Percentiles rank a stretch among this genome's conserved stretches.
Conservation (phyloP, 2,113 vertebrate genomes). For the Paratilapia polleni region DNA sequence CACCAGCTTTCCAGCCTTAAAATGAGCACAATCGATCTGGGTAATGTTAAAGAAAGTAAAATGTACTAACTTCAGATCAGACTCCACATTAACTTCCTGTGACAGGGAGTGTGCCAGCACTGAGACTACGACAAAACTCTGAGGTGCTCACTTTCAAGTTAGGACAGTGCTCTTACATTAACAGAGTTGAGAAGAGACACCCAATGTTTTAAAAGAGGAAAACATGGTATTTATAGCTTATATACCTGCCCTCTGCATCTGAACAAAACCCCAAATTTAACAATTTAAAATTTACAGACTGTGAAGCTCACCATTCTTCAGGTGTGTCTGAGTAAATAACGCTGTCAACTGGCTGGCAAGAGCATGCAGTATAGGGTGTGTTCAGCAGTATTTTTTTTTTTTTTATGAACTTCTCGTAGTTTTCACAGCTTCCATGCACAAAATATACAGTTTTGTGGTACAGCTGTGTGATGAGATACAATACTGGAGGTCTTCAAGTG, state of each 20-base stretch:
- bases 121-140: constrained; percentile 3
- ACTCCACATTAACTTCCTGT: neutral
- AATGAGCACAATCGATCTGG: neutral
- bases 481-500: neutral
- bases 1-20: neutral
- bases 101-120: neutral
- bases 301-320: neutral
- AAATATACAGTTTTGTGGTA: neutral
- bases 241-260: no score
- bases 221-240: neutral
- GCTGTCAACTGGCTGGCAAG: neutral
- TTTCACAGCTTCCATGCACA: neutral
- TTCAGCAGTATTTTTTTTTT: neutral
- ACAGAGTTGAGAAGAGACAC: neutral
- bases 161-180: neutral
- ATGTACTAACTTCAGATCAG: neutral
- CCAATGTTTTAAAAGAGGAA: neutral
- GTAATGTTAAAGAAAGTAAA: constrained; percentile 1
- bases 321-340: neutral
- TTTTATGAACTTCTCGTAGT: neutral
- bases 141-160: neutral
- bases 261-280: no score
- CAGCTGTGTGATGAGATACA: neutral
- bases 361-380: neutral
- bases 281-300: neutral